These are phyloP conservation scores for Oryzias javanicus DNA, from an alignment of 2,113 vertebrate species.

Conservation along the genomic window DNA sequence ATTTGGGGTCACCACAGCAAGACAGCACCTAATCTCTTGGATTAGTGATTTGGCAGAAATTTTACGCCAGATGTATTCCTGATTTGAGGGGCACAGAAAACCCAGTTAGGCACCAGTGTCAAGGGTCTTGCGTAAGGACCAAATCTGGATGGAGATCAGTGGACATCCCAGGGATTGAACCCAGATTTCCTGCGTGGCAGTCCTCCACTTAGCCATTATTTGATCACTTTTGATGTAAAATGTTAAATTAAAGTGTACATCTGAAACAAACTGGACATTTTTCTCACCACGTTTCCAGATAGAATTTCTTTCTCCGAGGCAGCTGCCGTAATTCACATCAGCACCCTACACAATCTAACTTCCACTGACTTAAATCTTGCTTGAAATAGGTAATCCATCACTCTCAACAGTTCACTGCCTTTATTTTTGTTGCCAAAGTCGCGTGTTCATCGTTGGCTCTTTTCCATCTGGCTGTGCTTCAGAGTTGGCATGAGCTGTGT, in stretches of 20 bases:
- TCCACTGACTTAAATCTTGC: constrained; percentile 31
- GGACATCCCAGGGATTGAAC: no score
- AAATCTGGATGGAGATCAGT: no score
- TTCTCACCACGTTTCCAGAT: constrained; percentile 10
- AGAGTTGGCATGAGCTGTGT: background rate
- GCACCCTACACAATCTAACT: constrained; percentile 4
- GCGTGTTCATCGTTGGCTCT: background rate
- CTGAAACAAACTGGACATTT: constrained; percentile 20
- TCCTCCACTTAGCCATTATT: no score
- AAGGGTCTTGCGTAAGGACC: no score
- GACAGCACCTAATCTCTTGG: no score
- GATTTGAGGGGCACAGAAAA: no score
- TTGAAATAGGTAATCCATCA: constrained; percentile 51
- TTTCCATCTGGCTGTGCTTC: no score
- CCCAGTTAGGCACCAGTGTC: no score
- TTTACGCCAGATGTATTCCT: no score
- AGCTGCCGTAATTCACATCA: constrained; percentile 14
- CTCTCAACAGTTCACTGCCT: constrained; percentile 27
- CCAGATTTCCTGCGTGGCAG: no score
- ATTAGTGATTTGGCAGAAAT: no score
- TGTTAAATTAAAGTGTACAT: constrained; percentile 32
- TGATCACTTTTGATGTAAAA: constrained; percentile 22
- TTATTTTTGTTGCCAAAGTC: constrained; percentile 29
- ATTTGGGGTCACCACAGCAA: no score
- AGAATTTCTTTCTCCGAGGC: constrained; percentile 27